Evolutionary conservation across 2,113 vertebrate genomes (phyloP).

Genomic region (Callocephalon fimbriatum): DNA sequence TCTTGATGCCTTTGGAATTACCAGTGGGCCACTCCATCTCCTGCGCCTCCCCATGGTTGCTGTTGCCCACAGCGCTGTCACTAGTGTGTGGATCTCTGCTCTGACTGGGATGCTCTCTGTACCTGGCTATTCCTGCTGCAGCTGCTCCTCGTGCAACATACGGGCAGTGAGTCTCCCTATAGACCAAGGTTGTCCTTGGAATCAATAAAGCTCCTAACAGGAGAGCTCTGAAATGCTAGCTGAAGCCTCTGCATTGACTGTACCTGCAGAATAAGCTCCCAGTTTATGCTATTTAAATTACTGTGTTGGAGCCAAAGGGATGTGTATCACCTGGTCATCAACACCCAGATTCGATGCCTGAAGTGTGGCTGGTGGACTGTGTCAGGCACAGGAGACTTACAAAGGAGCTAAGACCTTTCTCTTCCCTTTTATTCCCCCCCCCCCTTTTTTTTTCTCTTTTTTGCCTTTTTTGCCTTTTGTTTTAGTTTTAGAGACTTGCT

Average conservation of each 20-base stretch:
- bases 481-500: background rate
- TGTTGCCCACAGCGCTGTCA: rapidly evolving
- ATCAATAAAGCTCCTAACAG: background rate
- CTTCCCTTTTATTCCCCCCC: no score
- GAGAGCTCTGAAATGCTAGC: background rate
- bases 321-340: background rate
- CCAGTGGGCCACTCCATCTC: no score
- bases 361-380: background rate
- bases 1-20: no score
- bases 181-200: background rate
- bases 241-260: background rate
- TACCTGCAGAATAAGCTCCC: background rate
- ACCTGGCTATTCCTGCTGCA: background rate
- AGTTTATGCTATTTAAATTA: background rate
- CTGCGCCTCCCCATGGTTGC: rapidly evolving
- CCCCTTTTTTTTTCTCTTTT: background rate
- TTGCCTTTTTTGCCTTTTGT: background rate
- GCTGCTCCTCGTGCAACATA: background rate
- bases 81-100: background rate
- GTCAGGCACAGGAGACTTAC: background rate
- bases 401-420: background rate
- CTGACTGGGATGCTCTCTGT: background rate
- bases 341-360: background rate
- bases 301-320: background rate
- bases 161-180: rapidly evolving